Evolutionary conservation across 2,888 invertebrate genomes (phyloP).

Genomic region (Lasiommata megera): DNA sequence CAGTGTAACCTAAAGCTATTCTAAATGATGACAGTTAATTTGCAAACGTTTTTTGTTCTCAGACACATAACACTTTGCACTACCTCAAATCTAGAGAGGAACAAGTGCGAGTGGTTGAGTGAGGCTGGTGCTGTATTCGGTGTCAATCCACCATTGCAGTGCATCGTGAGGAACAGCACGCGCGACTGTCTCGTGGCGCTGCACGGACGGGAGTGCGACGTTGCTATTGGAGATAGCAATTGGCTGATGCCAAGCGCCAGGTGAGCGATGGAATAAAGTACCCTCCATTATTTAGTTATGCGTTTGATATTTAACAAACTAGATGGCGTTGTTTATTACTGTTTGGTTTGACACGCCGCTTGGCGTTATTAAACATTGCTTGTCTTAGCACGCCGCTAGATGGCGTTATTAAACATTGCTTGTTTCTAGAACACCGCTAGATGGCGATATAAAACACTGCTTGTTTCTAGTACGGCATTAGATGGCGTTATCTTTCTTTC

Average conservation of each 20-base stretch:
- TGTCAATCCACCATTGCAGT: conserved; percentile 89
- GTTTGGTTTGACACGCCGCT: too few relatives aligned
- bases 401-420: too few relatives aligned
- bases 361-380: too few relatives aligned
- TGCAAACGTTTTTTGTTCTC: conserved; percentile 29
- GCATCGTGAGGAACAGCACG: conserved; percentile 82
- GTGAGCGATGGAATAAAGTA: conserved; percentile 63
- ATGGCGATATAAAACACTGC: too few relatives aligned
- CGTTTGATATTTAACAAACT: too few relatives aligned
- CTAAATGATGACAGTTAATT: background rate
- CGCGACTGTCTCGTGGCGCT: conserved; percentile 87
- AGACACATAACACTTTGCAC: conserved; percentile 84
- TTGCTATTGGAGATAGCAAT: conserved; percentile 87
- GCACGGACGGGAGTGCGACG: conserved; percentile 83
- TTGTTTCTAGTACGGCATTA: too few relatives aligned
- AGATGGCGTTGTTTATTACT: too few relatives aligned
- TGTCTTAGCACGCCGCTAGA: too few relatives aligned
- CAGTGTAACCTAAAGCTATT: too few relatives aligned
- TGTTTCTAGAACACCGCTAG: too few relatives aligned
- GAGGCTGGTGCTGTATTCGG: conserved; percentile 88
- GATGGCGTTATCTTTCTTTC: too few relatives aligned
- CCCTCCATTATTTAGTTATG: too few relatives aligned
- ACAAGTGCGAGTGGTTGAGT: conserved; percentile 90
- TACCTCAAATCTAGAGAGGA: conserved; percentile 84
- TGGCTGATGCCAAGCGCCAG: conserved; percentile 85